Evolutionary conservation across 1,140 invertebrate species (phyloP).

Genomic region (Drosophila ohnishii): DNA sequence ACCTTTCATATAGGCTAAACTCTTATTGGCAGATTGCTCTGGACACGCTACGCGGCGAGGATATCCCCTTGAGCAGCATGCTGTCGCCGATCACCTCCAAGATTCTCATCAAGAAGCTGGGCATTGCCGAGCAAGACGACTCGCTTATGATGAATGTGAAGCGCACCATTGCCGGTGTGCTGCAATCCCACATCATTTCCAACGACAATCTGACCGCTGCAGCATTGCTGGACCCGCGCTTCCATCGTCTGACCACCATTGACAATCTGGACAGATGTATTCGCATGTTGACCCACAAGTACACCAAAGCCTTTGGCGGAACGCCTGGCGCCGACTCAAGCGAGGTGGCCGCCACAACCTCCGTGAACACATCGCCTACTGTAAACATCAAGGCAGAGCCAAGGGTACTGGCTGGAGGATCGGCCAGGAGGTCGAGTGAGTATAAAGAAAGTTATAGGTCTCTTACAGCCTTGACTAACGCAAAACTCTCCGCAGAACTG

Average conservation of each 20-base stretch:
- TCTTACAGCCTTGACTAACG: background rate
- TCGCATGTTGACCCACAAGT: slow-evolving; percentile 68
- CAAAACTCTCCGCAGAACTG: slow-evolving; percentile 49
- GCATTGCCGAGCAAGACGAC: slow-evolving; percentile 69
- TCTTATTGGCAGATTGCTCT: slow-evolving; percentile 59
- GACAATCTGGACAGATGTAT: slow-evolving; percentile 65
- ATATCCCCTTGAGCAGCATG: slow-evolving; percentile 78
- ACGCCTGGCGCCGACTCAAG: slow-evolving; percentile 22
- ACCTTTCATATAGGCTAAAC: background rate
- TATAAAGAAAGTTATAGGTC: background rate
- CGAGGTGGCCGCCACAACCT: slow-evolving; percentile 49
- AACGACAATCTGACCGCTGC: slow-evolving; percentile 74
- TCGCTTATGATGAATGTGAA: slow-evolving; percentile 68
- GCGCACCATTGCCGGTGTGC: slow-evolving; percentile 62
- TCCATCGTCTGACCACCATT: slow-evolving; percentile 78
- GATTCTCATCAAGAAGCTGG: slow-evolving; percentile 75
- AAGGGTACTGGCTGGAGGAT: slow-evolving; percentile 4
- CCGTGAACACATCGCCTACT: slow-evolving; percentile 31
- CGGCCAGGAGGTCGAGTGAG: slow-evolving; percentile 70
- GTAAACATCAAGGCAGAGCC: slow-evolving; percentile 65
- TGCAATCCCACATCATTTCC: slow-evolving; percentile 63
- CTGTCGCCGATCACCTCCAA: slow-evolving; percentile 77
- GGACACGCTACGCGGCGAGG: slow-evolving; percentile 75
- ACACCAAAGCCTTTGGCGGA: slow-evolving; percentile 55
- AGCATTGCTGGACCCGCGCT: slow-evolving; percentile 74